These are phyloP conservation scores for Plectrocnemia conspersa DNA, from an alignment of 1,140 invertebrate species.

Conservation along the genomic window DNA sequence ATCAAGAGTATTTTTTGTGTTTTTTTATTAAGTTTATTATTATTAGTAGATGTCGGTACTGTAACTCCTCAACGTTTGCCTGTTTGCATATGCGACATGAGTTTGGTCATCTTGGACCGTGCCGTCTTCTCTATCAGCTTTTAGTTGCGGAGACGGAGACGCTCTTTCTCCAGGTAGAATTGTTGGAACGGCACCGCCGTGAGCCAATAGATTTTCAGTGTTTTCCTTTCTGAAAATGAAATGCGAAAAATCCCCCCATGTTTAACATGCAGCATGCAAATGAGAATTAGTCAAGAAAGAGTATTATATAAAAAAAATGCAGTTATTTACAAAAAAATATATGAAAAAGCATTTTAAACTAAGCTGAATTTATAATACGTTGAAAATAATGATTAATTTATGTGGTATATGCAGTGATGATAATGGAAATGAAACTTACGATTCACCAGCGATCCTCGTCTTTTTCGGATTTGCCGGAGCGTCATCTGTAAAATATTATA, in stretches of 20 bases:
- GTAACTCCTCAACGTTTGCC: conserved; percentile 16
- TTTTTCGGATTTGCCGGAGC: not conserved
- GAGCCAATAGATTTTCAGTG: conserved; percentile 7
- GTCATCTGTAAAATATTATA: conserved; percentile 17
- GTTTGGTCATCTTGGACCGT: conserved; percentile 19
- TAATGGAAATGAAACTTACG: conserved; percentile 25
- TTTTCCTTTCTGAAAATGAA: conserved; percentile 29
- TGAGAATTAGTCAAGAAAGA: too few relatives aligned
- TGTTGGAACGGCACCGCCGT: not conserved
- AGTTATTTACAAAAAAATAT: conserved; percentile 11
- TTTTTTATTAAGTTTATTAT: too few relatives aligned
- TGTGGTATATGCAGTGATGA: not conserved
- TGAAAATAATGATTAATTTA: conserved; percentile 8
- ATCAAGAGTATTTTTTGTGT: too few relatives aligned
- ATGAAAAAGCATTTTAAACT: not conserved
- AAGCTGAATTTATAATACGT: not conserved
- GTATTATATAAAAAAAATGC: not conserved
- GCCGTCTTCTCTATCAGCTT: conserved; percentile 25
- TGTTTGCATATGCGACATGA: not conserved
- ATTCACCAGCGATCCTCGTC: conserved; percentile 27
- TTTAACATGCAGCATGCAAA: conserved; percentile 35
- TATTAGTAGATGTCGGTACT: conserved; percentile 33
- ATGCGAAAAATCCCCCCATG: conserved; percentile 22
- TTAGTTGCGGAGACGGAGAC: conserved; percentile 10
- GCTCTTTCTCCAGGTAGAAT: not conserved